phyloP scores from a whole-genome alignment of 37 sponge, comb jelly and placozoan genomes.

The Hexactinellida sp. region DNA sequence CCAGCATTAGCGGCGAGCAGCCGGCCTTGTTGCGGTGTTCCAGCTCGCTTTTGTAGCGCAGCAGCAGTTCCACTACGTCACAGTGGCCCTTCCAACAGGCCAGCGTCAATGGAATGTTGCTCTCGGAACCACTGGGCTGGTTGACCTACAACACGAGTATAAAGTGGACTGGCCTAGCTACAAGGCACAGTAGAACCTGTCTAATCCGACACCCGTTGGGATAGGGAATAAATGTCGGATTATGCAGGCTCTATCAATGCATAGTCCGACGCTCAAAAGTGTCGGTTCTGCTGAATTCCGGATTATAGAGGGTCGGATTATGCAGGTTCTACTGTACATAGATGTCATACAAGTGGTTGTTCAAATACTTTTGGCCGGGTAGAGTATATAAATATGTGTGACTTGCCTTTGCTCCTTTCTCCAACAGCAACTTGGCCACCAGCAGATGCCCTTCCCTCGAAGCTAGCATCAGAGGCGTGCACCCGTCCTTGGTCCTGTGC shows the following conservation, averaged over 20 bases:
- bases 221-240: no score
- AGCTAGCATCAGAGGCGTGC: conserved; percentile 97
- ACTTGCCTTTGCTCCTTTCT: conserved; percentile 42
- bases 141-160: conserved; percentile 64
- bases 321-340: no score
- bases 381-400: no score
- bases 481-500: conserved; percentile 94
- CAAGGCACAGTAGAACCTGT: no score
- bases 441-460: conserved; percentile 85
- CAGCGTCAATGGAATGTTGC: conserved; percentile 91
- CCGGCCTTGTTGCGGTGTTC: conserved; percentile 98
- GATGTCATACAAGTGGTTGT: no score
- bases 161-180: no score
- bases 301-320: no score
- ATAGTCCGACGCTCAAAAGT: no score
- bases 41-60: conserved; percentile 63
- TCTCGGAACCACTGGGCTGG: conserved; percentile 85
- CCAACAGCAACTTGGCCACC: conserved; percentile 69
- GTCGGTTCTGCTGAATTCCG: no score
- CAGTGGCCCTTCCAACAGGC: conserved; percentile 97
- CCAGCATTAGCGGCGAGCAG: conserved; percentile 96
- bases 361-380: no score
- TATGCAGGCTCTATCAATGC: no score
- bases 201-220: no score
- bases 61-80: conserved; percentile 76